Percentiles rank a stretch among this genome's conserved stretches.
phyloP scores from a whole-genome alignment of 2,113 vertebrate genomes.

The Rhegmatorhina hoffmannsi region DNA sequence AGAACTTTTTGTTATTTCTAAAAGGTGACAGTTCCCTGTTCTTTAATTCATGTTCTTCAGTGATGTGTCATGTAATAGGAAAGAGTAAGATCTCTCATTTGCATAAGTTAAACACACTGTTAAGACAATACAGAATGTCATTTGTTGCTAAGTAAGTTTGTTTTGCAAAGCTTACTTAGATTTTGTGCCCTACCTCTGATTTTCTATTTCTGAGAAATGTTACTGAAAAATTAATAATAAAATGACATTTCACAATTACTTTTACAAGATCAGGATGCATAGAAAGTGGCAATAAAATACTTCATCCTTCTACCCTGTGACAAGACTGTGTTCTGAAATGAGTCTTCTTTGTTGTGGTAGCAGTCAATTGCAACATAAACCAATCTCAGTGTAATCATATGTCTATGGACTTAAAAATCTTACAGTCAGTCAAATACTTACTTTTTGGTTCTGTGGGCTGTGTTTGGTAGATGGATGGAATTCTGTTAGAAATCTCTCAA shows the following conservation, averaged over 20 bases:
- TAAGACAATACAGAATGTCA: neutral
- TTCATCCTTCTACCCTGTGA: neutral
- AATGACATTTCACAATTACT: neutral
- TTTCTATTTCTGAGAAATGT: neutral
- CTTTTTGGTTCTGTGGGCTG: neutral
- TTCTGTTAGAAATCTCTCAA: neutral
- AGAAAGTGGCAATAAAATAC: neutral
- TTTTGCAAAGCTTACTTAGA: neutral
- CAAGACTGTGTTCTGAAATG: neutral
- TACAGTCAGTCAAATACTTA: neutral
- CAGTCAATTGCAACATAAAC: neutral
- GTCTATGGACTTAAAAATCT: neutral
- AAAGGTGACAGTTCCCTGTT: neutral
- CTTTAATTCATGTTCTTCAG: neutral
- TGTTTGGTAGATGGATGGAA: neutral
- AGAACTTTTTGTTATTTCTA: neutral
- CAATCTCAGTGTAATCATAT: neutral
- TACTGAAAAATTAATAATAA: neutral
- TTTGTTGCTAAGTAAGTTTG: neutral
- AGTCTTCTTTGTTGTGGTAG: neutral
- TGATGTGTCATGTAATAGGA: neutral
- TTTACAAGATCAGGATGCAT: neutral
- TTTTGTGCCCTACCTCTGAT: too few relatives aligned
- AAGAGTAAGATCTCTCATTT: neutral
- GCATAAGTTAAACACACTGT: neutral